Evolutionary conservation across 1,140 invertebrate genomes (phyloP), one percentile per base, ranked within the genome.

Genomic region (Teleopsis dalmanni): DNA sequence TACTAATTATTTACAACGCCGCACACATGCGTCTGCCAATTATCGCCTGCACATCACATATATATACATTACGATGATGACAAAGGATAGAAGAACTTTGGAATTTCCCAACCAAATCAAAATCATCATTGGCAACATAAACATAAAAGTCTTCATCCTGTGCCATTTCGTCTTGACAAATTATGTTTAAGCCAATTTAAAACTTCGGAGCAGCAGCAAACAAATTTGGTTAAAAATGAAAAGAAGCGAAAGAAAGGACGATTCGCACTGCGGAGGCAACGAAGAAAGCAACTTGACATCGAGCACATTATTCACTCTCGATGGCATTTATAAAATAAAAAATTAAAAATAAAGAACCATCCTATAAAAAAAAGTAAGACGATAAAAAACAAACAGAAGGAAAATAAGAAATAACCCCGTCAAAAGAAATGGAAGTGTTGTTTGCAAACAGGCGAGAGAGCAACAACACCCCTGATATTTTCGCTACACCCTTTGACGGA

Each of bases 131-230:
- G n/a, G n/a, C n/a, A n/a, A n/a, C n/a, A n/a, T n/a, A n/a, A n/a
- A n/a, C n/a, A n/a, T n/a, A n/a, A n/a, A n/a, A n/a, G n/a, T n/a
- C n/a, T n/a, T n/a, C n/a, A n/a, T n/a, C n/a, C n/a, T n/a, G n/a
- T n/a, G 23, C 23, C 3, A 9, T 6, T 59, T 58, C 59, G 57
- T 62, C 62, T 64, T 64, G 62, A 65, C 62, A 64, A 64, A 64
- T 64, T 64, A 64, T 64, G 62, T 64, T 65, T 65, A 64, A 64
- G 62, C 62, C 62, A 64, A 64, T 64, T 64, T 64, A 64, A 62
- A 64, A 64, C 59, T 64, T 62, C 62, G 58, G 62, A 64, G 62
- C 61, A 59, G 57, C 62, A 61, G 57, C 61, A 61, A 54, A 57
- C 56, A 63, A 63, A 59, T 58, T 18, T 37, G 7, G 33, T 16